Base-by-base conservation (phyloP, 2,113 vertebrate genomes). In the Channa argus region DNA sequence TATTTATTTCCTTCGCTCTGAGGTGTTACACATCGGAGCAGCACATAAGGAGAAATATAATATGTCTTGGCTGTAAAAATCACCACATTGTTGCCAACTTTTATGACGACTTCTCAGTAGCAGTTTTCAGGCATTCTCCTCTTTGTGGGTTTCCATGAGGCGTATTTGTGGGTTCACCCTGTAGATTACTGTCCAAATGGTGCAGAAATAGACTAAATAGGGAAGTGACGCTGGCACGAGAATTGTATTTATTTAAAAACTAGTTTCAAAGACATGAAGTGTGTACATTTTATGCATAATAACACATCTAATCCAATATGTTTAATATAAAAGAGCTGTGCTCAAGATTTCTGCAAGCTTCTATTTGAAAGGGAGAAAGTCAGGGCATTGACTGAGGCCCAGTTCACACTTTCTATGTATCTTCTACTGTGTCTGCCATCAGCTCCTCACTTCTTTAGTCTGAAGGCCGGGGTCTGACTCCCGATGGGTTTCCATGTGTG, bases 21-120 rank as follows among this genome's bases (percentile, higher is more conserved):
- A 67, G 50, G 37, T 76, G 73, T 84, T 68, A 43, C 59, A 55
- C 54, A 0, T 5, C 59, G 38, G 3, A 56, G 47, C 5, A 0
- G 76, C 74, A 15, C 24, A 74, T 52, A 62, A 36, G 15, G 9
- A 24, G 46, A 53, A 76, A 77, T 44, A 5, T 63, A 2, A 79
- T 50, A 38, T 74, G 59, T 68, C 34, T 77, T 67, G 76, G 58
- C 59, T 59, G 8, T 58, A n/a, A 43, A 53, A 50, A 54, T 15
- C 0, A 1, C 0, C 13, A 5, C 8, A n/a, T 33, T 34, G 9
- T 66, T 78, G 81, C 45, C 59, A 84, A 45, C 52, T 80, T 70
- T 50, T 56, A 38, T 41, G 9, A 78, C 8, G 38, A 3, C 59
- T 69, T 79, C 64, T 71, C 61, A 82, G 68, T 78, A 68, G 51